Evolutionary conservation across 2,113 vertebrate genomes (phyloP).

Genomic region (Psammodynastes pulverulentus): DNA sequence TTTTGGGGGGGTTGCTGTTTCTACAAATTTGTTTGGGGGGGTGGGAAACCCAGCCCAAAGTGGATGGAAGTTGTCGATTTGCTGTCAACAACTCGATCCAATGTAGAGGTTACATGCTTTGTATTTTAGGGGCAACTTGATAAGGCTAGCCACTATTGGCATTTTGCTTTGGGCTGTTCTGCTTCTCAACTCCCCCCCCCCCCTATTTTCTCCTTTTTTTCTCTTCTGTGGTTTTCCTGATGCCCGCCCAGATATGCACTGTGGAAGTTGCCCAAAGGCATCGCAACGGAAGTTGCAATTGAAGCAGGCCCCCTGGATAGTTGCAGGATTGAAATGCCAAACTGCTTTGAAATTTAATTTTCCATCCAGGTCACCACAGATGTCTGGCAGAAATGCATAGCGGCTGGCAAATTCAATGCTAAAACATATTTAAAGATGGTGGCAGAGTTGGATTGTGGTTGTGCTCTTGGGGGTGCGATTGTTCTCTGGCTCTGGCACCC

Average conservation of each 20-base stretch:
- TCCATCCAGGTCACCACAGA: constrained; percentile 8
- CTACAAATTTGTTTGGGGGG: not conserved
- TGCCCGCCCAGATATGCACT: not conserved
- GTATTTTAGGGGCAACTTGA: not conserved
- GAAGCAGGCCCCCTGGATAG: constrained; percentile 22
- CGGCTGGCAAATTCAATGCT: constrained; percentile 15
- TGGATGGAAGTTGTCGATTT: constrained; percentile 31
- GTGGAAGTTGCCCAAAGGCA: constrained; percentile 2
- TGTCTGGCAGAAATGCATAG: constrained; percentile 33
- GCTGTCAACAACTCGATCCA: constrained; percentile 35
- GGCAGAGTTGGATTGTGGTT: constrained; percentile 27
- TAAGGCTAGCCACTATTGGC: constrained; percentile 37
- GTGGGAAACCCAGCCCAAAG: not conserved
- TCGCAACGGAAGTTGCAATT: constrained; percentile 11
- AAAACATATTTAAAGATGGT: constrained; percentile 10
- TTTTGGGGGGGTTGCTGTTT: not conserved
- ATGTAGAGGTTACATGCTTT: constrained; percentile 37
- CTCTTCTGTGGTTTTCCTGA: constrained; percentile 15
- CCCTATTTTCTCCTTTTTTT: too few relatives aligned
- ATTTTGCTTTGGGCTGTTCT: constrained; percentile 18
- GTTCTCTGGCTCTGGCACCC: constrained; percentile 41
- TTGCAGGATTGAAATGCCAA: constrained; percentile 12
- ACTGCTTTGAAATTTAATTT: constrained; percentile 27
- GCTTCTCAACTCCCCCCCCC: not conserved
- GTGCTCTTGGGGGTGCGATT: constrained; percentile 25